A percentile compares a stretch with the other conserved stretches of the same genome.
phyloP scores from a whole-genome alignment of 2,113 vertebrate genomes.

The Spheniscus mendiculus region DNA sequence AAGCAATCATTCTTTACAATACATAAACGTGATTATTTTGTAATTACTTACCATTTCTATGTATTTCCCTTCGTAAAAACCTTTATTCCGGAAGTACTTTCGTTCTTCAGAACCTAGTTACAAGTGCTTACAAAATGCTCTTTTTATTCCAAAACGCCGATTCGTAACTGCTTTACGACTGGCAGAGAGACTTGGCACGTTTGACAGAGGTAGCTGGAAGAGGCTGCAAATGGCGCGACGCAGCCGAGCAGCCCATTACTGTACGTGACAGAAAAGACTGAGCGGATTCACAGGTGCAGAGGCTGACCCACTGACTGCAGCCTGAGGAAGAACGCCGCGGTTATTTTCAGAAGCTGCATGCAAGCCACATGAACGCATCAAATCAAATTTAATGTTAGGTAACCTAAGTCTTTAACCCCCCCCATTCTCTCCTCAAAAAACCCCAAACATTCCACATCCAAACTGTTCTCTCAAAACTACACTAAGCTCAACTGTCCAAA shows the following conservation, averaged over 20 bases:
- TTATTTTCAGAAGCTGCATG: slow-evolving; percentile 35
- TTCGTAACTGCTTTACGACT: background rate
- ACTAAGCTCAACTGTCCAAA: background rate
- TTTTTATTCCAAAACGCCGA: background rate
- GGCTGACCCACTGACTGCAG: slow-evolving; percentile 2
- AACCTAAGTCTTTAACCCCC: background rate
- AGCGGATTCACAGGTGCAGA: slow-evolving; percentile 27
- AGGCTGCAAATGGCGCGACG: background rate
- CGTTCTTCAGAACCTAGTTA: background rate
- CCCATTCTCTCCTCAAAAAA: too few relatives aligned
- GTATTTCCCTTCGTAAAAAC: background rate
- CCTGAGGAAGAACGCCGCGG: background rate
- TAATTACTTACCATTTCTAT: slow-evolving; percentile 28
- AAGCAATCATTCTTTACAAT: background rate
- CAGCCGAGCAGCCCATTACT: background rate
- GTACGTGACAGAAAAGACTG: background rate
- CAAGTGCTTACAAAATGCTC: background rate
- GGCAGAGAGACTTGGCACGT: background rate
- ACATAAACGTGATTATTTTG: background rate
- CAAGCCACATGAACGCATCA: background rate
- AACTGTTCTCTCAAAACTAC: background rate
- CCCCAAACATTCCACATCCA: background rate
- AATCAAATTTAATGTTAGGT: background rate
- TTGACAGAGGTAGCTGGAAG: background rate
- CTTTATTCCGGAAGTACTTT: background rate